A percentile compares a stretch with the other conserved stretches of the same genome.
These are phyloP conservation scores for Drosophila pallidifrons DNA, from an alignment of 1,140 invertebrate species.

Conservation along the genomic window DNA sequence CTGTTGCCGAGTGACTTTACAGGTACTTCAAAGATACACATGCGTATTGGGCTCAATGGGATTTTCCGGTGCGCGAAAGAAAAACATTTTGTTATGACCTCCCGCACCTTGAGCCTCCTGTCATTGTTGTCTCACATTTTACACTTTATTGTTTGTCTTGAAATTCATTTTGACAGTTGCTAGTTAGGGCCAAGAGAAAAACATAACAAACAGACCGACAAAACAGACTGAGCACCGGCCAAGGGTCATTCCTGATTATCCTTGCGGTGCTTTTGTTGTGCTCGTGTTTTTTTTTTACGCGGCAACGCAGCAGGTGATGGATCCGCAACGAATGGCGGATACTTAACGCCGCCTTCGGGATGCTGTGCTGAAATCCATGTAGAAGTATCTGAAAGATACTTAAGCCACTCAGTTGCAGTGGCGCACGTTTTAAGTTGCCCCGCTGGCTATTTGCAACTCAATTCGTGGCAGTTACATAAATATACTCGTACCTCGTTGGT, in stretches of 20 bases:
- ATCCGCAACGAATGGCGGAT: constrained; percentile 59
- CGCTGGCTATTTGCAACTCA: constrained; percentile 74
- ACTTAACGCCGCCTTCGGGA: constrained; percentile 68
- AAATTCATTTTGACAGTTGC: constrained; percentile 72
- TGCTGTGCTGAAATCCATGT: constrained; percentile 12
- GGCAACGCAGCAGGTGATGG: constrained; percentile 61
- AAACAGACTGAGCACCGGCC: not conserved
- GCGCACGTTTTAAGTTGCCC: constrained; percentile 75
- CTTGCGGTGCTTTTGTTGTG: constrained; percentile 75
- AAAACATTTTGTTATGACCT: constrained; percentile 58
- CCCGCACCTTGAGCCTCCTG: constrained; percentile 33
- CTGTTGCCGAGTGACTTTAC: constrained; percentile 55
- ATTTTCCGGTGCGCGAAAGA: constrained; percentile 60
- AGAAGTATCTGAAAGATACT: constrained; percentile 52
- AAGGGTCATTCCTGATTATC: constrained; percentile 67
- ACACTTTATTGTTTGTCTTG: constrained; percentile 51
- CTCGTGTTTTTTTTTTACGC: constrained; percentile 28
- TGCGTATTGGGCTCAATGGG: constrained; percentile 52
- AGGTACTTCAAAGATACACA: constrained; percentile 54
- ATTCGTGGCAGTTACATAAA: constrained; percentile 79
- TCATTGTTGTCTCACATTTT: constrained; percentile 52
- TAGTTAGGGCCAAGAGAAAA: constrained; percentile 15
- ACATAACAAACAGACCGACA: not conserved
- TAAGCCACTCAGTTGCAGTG: constrained; percentile 49
- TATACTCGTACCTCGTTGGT: constrained; percentile 52